A percentile compares a stretch with the other conserved stretches of the same genome.
phyloP scores from a whole-genome alignment of 2,888 invertebrate species.

The Scaptomyza parva region DNA sequence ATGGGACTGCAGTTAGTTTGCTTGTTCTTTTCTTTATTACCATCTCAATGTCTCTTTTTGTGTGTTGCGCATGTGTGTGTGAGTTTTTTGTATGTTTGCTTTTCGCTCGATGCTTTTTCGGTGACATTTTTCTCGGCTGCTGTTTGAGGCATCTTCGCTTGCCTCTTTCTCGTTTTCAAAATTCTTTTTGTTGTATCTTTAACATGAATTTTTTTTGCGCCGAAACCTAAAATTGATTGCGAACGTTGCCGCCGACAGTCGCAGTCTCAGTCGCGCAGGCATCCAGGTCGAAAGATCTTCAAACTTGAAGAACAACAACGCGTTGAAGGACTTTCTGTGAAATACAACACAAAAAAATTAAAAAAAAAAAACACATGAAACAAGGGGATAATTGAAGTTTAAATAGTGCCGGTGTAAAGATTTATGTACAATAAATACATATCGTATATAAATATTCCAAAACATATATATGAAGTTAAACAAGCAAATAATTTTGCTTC shows the following conservation, averaged over 20 bases:
- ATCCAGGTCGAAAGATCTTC: conserved; percentile 49
- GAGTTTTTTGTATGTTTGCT: conserved; percentile 22
- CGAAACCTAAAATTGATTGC: conserved; percentile 58
- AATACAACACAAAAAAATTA: conserved; percentile 17
- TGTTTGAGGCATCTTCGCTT: conserved; percentile 17
- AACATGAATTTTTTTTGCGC: conserved; percentile 44
- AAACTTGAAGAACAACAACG: conserved; percentile 35
- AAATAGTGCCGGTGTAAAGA: conserved; percentile 49
- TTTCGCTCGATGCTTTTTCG: conserved; percentile 49
- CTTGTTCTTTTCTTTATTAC: conserved; percentile 44
- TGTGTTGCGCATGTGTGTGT: background rate
- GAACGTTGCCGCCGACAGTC: conserved; percentile 30
- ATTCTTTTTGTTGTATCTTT: conserved; percentile 52
- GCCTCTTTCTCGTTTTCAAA: conserved; percentile 50
- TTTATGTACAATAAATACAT: conserved; percentile 1
- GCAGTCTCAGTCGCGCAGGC: conserved; percentile 42
- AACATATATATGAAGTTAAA: conserved; percentile 7
- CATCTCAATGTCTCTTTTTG: background rate
- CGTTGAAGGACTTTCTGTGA: conserved; percentile 57
- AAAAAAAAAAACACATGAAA: conserved; percentile 4
- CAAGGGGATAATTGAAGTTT: conserved; percentile 36
- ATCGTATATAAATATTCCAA: background rate
- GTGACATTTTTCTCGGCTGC: conserved; percentile 59
- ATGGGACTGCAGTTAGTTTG: conserved; percentile 44
- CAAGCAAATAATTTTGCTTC: background rate